Evolutionary conservation across 2,797 vertebrate species (phyloP), one percentile per base, ranked within the genome.

Genomic region (Centroberyx gerrardi): DNA sequence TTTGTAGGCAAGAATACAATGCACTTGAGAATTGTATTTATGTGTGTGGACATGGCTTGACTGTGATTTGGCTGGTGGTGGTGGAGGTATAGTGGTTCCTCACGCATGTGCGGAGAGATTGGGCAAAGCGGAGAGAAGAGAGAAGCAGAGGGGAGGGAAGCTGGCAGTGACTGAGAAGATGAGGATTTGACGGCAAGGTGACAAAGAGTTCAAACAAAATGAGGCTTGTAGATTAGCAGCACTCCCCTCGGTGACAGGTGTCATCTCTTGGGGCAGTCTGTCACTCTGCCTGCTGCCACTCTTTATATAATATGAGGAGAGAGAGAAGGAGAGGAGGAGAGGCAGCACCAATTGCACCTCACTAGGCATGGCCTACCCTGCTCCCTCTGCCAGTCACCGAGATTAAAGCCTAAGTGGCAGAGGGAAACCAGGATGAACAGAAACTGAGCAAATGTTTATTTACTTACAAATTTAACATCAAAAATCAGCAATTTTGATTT

Each of bases 181-280:
- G 96, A 96, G 96, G 96, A 96, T 95, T 94, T 97, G 96, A 98
- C 97, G 97, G 97, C 95, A 95, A 97, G 96, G 97, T 96, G 96
- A 96, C 91, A 51, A 92, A 88, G 95, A 97, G 97, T 99, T 98
- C 97, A 98, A 97, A 97, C 96, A 97, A 98, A 98, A 97, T 97
- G 97, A 98, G 97, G 97, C 97, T 97, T 96, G 96, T 96, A 96
- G 97, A 97, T 97, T 92, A 96, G 96, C 95, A 93, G 93, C 93
- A 96, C 96, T 97, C 97, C 96, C 96, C 95, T 95, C 95, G 92
- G 96, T 98, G 97, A 98, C 97, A 98, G 97, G 96, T 98, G 97
- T 97, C 97, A 98, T 97, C 98, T 98, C 97, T 95, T 95, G 96
- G 98, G 97, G 97, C 97, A 97, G 96, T 96, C 96, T 97, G 96